A percentile compares a stretch with the other conserved stretches of the same genome.
Evolutionary conservation across 2,113 vertebrate genomes (phyloP).

Genomic region (Ranitomeya variabilis): DNA sequence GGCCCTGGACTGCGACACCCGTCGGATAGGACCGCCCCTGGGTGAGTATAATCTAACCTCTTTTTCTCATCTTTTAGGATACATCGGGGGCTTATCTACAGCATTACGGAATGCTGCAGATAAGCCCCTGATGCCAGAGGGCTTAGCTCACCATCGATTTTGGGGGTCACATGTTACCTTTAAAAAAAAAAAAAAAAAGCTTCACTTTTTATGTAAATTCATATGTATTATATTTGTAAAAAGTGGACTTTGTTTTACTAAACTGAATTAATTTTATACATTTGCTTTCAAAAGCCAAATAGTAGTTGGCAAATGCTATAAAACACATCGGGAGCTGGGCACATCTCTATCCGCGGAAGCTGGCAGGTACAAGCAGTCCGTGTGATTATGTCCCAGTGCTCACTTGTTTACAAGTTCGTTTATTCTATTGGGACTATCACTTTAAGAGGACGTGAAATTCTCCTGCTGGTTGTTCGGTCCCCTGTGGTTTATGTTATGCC

Average conservation of each 20-base stretch:
- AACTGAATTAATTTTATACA: not conserved
- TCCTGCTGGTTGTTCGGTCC: constrained; percentile 4
- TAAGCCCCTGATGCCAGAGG: too few relatives aligned
- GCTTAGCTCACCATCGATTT: too few relatives aligned
- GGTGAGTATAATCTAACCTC: too few relatives aligned
- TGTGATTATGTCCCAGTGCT: constrained; percentile 1
- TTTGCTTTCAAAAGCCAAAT: not conserved
- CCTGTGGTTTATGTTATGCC: constrained; percentile 45
- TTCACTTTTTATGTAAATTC: too few relatives aligned
- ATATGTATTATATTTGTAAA: not conserved
- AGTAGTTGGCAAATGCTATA: not conserved
- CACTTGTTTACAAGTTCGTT: constrained; percentile 35
- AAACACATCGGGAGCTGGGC: not conserved
- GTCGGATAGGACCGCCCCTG: too few relatives aligned
- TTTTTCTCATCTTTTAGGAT: too few relatives aligned
- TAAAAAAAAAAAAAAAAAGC: too few relatives aligned
- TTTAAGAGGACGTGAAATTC: constrained; percentile 30
- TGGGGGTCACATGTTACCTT: too few relatives aligned
- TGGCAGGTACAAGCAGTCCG: not conserved
- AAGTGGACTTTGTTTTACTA: not conserved
- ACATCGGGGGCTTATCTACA: too few relatives aligned
- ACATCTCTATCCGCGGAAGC: not conserved
- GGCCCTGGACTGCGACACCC: too few relatives aligned
- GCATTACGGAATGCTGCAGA: too few relatives aligned
- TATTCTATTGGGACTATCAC: not conserved